These are phyloP conservation scores for Chironex yamaguchii DNA, from an alignment of 30 jellyfish, hydroid and myxozoan species.

Conservation along the genomic window DNA sequence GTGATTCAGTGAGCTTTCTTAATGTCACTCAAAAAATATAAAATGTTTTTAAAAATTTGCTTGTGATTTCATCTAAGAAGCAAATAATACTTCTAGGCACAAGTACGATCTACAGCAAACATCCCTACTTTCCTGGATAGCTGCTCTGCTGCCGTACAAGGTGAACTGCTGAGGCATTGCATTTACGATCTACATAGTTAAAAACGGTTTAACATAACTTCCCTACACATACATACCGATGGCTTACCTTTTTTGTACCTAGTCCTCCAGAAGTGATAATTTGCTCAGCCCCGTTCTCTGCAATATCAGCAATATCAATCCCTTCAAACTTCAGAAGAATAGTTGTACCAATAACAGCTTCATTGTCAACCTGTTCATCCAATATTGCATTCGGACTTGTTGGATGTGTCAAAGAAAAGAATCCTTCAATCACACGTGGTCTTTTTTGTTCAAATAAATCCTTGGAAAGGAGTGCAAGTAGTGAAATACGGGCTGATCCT, in stretches of 20 bases:
- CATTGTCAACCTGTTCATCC: background rate
- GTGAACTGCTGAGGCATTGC: no score
- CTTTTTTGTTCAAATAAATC: slow-evolving; percentile 17
- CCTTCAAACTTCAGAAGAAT: slow-evolving; percentile 74
- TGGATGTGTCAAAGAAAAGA: slow-evolving; percentile 63
- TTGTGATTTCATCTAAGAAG: no score
- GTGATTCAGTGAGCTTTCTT: no score
- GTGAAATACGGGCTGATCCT: slow-evolving; percentile 73
- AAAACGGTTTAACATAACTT: no score
- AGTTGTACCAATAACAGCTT: slow-evolving; percentile 81
- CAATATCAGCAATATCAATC: slow-evolving; percentile 25
- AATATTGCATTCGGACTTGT: slow-evolving; percentile 38
- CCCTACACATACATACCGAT: no score
- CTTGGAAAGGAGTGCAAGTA: slow-evolving; percentile 65
- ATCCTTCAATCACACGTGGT: slow-evolving; percentile 77
- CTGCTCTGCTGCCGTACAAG: no score
- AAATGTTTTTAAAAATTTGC: no score
- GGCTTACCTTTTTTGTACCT: background rate
- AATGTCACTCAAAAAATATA: no score
- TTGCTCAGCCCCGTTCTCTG: slow-evolving; percentile 68
- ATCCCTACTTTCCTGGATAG: no score
- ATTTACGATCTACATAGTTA: no score
- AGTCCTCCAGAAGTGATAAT: slow-evolving; percentile 62
- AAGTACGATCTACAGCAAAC: no score
- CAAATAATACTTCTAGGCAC: no score